These are phyloP conservation scores for Penaeus vannamei DNA, from an alignment of 1,140 invertebrate genomes.

Conservation along the genomic window DNA sequence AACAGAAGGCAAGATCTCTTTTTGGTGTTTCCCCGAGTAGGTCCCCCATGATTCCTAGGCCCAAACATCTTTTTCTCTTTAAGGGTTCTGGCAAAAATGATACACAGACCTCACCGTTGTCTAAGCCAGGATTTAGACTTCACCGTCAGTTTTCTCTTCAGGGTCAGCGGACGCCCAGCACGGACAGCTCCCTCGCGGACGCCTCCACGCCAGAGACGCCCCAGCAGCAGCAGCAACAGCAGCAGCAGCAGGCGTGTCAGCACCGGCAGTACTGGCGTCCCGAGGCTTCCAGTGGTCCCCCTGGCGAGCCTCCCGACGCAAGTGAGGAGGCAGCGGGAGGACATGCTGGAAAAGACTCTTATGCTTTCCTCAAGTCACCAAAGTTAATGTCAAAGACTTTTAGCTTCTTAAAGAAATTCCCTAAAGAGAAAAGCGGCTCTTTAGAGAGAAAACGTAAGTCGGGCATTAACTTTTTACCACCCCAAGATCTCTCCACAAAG, in stretches of 20 bases:
- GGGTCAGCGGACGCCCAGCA: constrained; percentile 64
- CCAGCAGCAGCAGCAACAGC: constrained; percentile 53
- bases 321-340: constrained; percentile 45
- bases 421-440: constrained; percentile 66
- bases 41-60: constrained; percentile 66
- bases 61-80: constrained; percentile 66
- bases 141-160: constrained; percentile 66
- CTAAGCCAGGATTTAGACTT: constrained; percentile 56
- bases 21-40: constrained; percentile 66
- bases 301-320: constrained; percentile 19
- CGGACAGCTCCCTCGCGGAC: constrained; percentile 64
- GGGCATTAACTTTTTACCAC: constrained; percentile 56
- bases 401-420: constrained; percentile 66
- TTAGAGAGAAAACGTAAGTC: constrained; percentile 67
- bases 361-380: constrained; percentile 65
- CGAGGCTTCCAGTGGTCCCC: background rate
- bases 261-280: constrained; percentile 48
- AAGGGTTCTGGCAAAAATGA: constrained; percentile 64
- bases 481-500: constrained; percentile 59
- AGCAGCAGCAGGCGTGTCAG: constrained; percentile 34
- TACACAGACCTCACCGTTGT: constrained; percentile 57
- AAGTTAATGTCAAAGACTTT: constrained; percentile 68
- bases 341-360: constrained; percentile 47
- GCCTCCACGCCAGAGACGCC: constrained; percentile 65
- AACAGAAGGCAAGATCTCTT: constrained; percentile 63